Conservation (phyloP, 2,888 invertebrate species). For the Apotomis turbidana region DNA sequence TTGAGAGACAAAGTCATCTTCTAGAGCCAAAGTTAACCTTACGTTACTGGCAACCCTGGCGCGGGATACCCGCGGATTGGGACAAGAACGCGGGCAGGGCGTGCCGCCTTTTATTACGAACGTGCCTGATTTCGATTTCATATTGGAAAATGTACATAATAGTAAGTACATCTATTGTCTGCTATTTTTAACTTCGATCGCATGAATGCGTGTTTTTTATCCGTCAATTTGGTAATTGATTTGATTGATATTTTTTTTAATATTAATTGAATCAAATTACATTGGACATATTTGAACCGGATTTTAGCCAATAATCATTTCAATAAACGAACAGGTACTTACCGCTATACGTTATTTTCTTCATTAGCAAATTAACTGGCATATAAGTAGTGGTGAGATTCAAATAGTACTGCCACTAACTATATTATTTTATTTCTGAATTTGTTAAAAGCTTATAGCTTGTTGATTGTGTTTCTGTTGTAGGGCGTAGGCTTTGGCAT, state of each 20-base stretch:
- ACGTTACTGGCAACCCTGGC: not conserved
- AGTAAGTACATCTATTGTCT: slow-evolving; percentile 25
- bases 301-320: not conserved
- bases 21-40: no score
- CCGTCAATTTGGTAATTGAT: slow-evolving; percentile 9
- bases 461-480: not conserved
- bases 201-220: slow-evolving; percentile 25
- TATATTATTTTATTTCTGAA: no score
- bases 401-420: no score
- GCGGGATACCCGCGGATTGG: slow-evolving; percentile 39
- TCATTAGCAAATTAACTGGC: no score
- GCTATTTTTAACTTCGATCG: slow-evolving; percentile 26
- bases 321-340: no score
- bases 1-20: no score
- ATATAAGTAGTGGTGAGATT: no score
- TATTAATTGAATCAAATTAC: slow-evolving; percentile 7
- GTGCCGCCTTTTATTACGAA: slow-evolving; percentile 38
- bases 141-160: slow-evolving; percentile 33
- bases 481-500: no score
- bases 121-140: slow-evolving; percentile 32
- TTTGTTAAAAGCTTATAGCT: not conserved
- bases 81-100: slow-evolving; percentile 40
- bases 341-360: no score
- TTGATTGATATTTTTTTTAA: not conserved
- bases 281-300: not conserved